Evolutionary conservation across 2,888 invertebrate genomes (phyloP), one percentile per base, ranked within the genome.

Genomic region (Calephelis perditalis): DNA sequence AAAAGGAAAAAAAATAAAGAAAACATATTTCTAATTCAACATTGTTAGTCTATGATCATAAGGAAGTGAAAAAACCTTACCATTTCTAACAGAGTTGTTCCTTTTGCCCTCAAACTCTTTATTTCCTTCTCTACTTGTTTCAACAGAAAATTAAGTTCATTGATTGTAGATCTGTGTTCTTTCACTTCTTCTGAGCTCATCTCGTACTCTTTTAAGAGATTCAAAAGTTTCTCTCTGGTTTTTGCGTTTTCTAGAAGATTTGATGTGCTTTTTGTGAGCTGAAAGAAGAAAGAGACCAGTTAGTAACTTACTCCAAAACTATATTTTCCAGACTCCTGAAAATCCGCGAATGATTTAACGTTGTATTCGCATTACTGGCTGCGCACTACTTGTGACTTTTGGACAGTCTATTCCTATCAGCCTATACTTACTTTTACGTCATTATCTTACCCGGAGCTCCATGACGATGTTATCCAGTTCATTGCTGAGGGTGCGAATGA

Each of bases 401-500:
- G 26, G 26, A 26, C 26, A 26, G 26, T 3, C 1, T 26, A 26
- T 26, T 26, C 26, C 26, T 26, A 26, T 26, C 26, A 26, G 1
- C 2, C 26, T 26, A 4, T 26, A 26, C 26, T 26, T 26, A 26
- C 26, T 4, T 26, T 3, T 26, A 26, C 26, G 26, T 26, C 4
- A 26, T 26, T 26, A 26, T 26, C 43, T 10, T 47, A 93, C 92
- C 78, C 91, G 92, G 0, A 94, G 86, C 56, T 93, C 93, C 63
- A 93, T 80, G 72, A 92, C 82, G 46, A 95, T 86, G 68, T 94
- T 93, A 9, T 92, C 91, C 65, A 94, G 91, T 68, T 95, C 95
- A 26, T 84, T 80, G 68, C 92, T 92, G 45, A 95, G 82, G 8
- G 91, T 91, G 35, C 82, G 82, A 65, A 95, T 92, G 67, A 94